Percentiles rank a stretch among this genome's conserved stretches.
Conservation (phyloP, 2,888 invertebrate species). For the Cerceris rybyensis region DNA sequence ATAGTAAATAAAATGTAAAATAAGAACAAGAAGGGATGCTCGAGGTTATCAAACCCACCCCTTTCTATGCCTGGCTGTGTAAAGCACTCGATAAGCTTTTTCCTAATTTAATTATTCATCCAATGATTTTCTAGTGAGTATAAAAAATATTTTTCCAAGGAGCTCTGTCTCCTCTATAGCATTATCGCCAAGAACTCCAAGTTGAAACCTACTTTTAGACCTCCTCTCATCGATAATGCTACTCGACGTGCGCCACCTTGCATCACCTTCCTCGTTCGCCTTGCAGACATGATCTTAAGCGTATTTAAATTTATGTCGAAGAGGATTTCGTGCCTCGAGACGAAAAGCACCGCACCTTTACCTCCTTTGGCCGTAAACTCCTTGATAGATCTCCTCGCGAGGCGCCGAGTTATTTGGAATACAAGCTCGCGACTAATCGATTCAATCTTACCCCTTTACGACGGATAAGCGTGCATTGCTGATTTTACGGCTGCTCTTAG, state of each 20-base stretch:
- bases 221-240: constrained; percentile 8
- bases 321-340: constrained; percentile 13
- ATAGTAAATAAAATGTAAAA: too few species aligned
- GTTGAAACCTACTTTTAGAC: constrained; percentile 4
- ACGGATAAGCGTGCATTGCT: constrained; percentile 26
- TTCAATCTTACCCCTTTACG: constrained; percentile 26
- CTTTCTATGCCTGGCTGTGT: too few species aligned
- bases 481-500: constrained; percentile 21
- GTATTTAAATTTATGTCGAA: constrained; percentile 56
- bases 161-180: too few species aligned
- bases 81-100: too few species aligned
- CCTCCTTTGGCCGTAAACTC: constrained; percentile 34
- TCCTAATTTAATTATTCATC: too few species aligned
- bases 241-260: neutral
- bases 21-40: too few species aligned
- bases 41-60: too few species aligned
- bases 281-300: constrained; percentile 15
- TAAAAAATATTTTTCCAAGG: too few species aligned
- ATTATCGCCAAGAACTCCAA: neutral
- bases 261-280: neutral
- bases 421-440: constrained; percentile 44
- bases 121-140: too few species aligned
- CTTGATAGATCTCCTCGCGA: constrained; percentile 40
- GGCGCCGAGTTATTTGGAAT: constrained; percentile 26
- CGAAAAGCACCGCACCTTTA: constrained; percentile 5